These are phyloP conservation scores for Cheilosia grossa DNA, from an alignment of 2,888 invertebrate genomes.

Conservation along the genomic window DNA sequence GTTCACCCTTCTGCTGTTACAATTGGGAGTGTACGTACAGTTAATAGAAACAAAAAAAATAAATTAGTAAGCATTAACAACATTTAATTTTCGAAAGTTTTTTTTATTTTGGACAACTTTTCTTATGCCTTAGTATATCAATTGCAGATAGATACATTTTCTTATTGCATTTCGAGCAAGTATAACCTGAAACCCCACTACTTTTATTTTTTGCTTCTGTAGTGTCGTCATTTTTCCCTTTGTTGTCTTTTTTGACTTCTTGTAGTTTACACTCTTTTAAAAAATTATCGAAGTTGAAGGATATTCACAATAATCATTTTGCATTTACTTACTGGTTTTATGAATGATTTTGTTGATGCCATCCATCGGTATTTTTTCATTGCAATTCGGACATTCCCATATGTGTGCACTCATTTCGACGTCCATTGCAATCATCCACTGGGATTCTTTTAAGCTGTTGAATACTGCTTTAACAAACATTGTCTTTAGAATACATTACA, in stretches of 20 bases:
- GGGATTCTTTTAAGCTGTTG: slow-evolving; percentile 86
- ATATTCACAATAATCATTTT: slow-evolving; percentile 27
- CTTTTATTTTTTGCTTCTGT: background rate
- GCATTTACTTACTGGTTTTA: slow-evolving; percentile 80
- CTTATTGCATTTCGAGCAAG: slow-evolving; percentile 89
- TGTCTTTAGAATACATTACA: background rate
- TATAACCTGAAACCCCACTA: slow-evolving; percentile 82
- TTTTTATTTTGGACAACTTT: slow-evolving; percentile 83
- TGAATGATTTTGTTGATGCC: slow-evolving; percentile 91
- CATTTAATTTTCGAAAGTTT: background rate
- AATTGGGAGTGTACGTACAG: too few relatives aligned
- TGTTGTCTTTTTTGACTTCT: slow-evolving; percentile 75
- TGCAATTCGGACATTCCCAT: slow-evolving; percentile 90
- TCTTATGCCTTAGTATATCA: slow-evolving; percentile 94
- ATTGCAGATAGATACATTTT: slow-evolving; percentile 89
- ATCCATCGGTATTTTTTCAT: slow-evolving; percentile 85
- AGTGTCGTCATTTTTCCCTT: slow-evolving; percentile 79
- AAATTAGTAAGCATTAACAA: too few relatives aligned
- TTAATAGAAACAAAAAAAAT: too few relatives aligned
- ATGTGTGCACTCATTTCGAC: slow-evolving; percentile 86
- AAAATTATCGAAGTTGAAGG: slow-evolving; percentile 16
- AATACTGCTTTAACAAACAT: background rate
- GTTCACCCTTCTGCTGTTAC: too few relatives aligned
- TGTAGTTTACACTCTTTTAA: slow-evolving; percentile 70
- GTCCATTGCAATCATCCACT: slow-evolving; percentile 87